Evolutionary conservation across 2,888 invertebrate genomes (phyloP).

Genomic region (Dendrolimus pini): DNA sequence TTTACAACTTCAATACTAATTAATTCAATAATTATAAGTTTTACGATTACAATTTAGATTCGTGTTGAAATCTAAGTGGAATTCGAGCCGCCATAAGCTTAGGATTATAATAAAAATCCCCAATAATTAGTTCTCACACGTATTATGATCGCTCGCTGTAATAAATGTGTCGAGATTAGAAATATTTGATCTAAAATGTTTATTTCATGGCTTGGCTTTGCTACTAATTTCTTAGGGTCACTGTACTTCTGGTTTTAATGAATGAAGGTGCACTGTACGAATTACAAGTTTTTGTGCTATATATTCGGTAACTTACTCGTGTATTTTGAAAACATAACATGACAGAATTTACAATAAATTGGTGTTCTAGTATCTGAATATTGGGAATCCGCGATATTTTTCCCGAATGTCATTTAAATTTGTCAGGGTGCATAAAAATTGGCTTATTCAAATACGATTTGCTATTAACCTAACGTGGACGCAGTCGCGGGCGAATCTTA

Average conservation of each 20-base stretch:
- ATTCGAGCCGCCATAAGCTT: conserved; percentile 7
- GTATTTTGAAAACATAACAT: too few species aligned
- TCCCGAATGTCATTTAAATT: too few species aligned
- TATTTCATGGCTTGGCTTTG: background rate
- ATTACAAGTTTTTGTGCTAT: too few species aligned
- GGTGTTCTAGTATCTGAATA: too few species aligned
- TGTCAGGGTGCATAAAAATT: too few species aligned
- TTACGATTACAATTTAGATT: background rate
- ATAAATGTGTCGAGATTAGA: conserved; percentile 1
- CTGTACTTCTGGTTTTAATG: background rate
- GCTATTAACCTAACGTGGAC: too few species aligned
- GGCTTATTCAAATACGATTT: too few species aligned
- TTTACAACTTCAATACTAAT: background rate
- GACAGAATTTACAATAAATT: too few species aligned
- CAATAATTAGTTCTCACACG: conserved; percentile 39
- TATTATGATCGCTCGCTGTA: conserved; percentile 17
- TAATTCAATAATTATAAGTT: background rate
- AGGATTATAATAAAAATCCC: conserved; percentile 24
- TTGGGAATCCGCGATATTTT: too few species aligned
- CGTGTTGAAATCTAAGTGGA: background rate
- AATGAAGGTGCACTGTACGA: too few species aligned
- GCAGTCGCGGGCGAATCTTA: too few species aligned
- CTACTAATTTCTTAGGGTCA: background rate
- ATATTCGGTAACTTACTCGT: too few species aligned
- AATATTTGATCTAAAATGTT: conserved; percentile 4